A percentile compares a stretch with the other conserved stretches of the same genome.
These are phyloP conservation scores for Amyelois transitella DNA, from an alignment of 1,140 invertebrate species.

Conservation along the genomic window DNA sequence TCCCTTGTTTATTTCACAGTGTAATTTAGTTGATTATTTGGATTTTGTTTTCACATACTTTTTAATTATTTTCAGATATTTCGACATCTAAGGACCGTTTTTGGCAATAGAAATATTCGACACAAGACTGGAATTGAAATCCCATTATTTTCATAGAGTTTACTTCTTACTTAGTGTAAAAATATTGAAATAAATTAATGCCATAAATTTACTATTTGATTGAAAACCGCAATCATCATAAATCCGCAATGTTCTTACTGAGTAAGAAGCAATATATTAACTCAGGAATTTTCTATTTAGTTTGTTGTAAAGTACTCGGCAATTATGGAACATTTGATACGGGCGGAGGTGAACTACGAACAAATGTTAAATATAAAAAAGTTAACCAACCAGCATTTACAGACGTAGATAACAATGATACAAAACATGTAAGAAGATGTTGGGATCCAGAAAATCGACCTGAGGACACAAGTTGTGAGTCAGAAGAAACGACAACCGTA, in stretches of 20 bases:
- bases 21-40: too few relatives aligned
- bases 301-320: not conserved
- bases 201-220: not conserved
- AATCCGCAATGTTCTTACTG: not conserved
- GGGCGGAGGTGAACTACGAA: not conserved
- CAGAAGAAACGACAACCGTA: not conserved
- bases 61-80: conserved; percentile 30
- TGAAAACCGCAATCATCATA: not conserved
- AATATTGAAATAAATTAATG: not conserved
- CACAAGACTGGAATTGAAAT: conserved; percentile 27
- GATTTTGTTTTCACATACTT: too few relatives aligned
- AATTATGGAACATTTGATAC: not conserved
- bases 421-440: not conserved
- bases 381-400: too few relatives aligned
- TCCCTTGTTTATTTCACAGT: too few relatives aligned
- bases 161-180: not conserved
- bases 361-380: not conserved
- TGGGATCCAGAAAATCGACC: not conserved
- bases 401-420: not conserved
- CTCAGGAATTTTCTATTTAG: not conserved
- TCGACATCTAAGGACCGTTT: conserved; percentile 8
- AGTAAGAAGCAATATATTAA: not conserved
- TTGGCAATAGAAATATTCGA: conserved; percentile 32
- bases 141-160: not conserved
- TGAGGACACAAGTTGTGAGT: not conserved